These are phyloP conservation scores for Grammomys dolichurus DNA, from an alignment of 2,113 vertebrate species.

Conservation along the genomic window DNA sequence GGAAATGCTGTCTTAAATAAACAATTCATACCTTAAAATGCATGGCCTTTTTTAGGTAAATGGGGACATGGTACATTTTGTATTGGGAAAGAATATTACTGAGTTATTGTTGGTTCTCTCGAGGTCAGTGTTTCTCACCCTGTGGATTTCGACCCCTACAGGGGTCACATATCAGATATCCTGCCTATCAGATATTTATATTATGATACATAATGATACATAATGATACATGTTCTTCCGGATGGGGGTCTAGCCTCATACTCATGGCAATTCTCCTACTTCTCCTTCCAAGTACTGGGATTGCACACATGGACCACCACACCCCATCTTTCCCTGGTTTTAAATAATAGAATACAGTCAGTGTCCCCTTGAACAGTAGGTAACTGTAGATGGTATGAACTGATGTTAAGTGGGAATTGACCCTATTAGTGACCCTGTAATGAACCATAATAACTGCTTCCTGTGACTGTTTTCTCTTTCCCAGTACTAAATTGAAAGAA, in stretches of 20 bases:
- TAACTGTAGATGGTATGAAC: background rate
- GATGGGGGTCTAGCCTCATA: background rate
- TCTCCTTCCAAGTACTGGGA: background rate
- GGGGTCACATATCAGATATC: background rate
- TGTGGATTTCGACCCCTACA: background rate
- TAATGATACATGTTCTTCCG: too few relatives aligned
- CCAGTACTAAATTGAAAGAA: background rate
- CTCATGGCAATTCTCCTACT: background rate
- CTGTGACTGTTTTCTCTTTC: background rate
- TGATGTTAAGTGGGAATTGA: background rate
- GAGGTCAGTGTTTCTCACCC: background rate
- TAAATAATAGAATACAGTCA: background rate
- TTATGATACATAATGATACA: background rate
- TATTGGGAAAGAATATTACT: conserved; percentile 17
- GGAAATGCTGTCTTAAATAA: conserved; percentile 19
- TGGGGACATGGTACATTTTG: background rate
- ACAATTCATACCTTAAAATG: conserved; percentile 25
- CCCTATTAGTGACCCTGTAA: background rate
- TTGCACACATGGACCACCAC: background rate
- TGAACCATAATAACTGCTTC: background rate
- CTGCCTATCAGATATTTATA: background rate
- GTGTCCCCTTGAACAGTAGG: background rate
- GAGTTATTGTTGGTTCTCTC: background rate
- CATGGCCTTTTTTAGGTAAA: background rate
- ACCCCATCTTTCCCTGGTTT: background rate